Base-by-base conservation (phyloP, 2,113 vertebrate species). In the Sakesphorus luctuosus region DNA sequence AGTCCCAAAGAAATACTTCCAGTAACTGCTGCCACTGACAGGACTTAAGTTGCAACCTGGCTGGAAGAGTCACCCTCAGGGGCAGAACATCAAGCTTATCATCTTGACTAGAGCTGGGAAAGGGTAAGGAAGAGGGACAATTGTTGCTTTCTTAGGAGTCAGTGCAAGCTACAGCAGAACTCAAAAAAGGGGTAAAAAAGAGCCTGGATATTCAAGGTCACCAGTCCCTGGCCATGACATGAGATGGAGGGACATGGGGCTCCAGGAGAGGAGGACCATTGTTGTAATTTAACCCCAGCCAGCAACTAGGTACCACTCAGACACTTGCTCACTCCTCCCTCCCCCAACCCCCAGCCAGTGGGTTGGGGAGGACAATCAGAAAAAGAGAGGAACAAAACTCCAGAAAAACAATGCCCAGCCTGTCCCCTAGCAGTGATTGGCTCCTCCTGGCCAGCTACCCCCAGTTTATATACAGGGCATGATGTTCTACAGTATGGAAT, bases 351-450 rank as follows among this genome's bases (percentile, higher is more conserved):
- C n/a, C 13, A 29, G 31, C 14, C 3, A 7, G 26, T 36, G 20
- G 18, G 11, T 49, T 43, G 31, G 17, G 19, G n/a, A 76, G 9
- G 11, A 62, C 24, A 66, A 8, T 55, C 15, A n/a, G 40, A 68
- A 75, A 20, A 59, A 59, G 46, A 53, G 44, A 28, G 20, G 12
- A 21, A 19, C 5, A 80, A 61, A 53, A 47, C 14, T n/a, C 25
- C 46, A 61, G 18, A 61, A 40, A 47, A 56, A n/a, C 50, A 68
- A 72, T n/a, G 24, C 11, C 20, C 89, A 73, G 46, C 29, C 11
- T 0, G 0, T 47, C 29, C 38, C 5, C 5, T 4, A 73, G n/a
- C 20, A 53, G 38, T 0, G 0, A 47, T 11, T 0, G 0, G 36
- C 6, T 23, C 11, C 16, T 59, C 59, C 36, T 11, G 18, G n/a